phyloP scores from a whole-genome alignment of 1,140 invertebrate genomes.

The Diorhabda sublineata region DNA sequence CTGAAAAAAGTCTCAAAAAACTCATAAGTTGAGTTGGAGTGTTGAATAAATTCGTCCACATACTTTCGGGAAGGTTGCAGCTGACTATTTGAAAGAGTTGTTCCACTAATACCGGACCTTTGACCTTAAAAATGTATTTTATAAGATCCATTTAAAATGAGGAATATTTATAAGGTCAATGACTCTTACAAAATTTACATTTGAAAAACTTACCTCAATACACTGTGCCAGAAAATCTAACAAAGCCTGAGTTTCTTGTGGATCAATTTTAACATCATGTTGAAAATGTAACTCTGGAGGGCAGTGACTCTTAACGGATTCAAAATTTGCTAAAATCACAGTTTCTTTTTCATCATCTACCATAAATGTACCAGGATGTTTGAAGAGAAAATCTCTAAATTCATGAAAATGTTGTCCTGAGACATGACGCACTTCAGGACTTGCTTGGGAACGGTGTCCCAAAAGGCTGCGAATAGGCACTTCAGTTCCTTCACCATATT shows the following conservation, averaged over 20 bases:
- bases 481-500: conserved; percentile 85
- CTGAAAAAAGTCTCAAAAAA: conserved; percentile 84
- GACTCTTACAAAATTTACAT: neutral
- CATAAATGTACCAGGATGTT: conserved; percentile 82
- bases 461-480: conserved; percentile 90
- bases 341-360: conserved; percentile 80
- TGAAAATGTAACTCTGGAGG: conserved; percentile 50
- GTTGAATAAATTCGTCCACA: conserved; percentile 80
- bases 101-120: conserved; percentile 73
- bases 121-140: conserved; percentile 21
- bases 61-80: conserved; percentile 71
- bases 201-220: conserved; percentile 60
- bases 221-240: conserved; percentile 74
- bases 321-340: conserved; percentile 65
- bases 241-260: conserved; percentile 68
- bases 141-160: neutral
- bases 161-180: neutral
- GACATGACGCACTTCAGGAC: conserved; percentile 91
- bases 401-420: conserved; percentile 91
- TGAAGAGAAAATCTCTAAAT: conserved; percentile 84
- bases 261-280: conserved; percentile 75
- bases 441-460: conserved; percentile 88
- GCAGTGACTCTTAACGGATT: conserved; percentile 50
- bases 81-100: conserved; percentile 78
- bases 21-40: conserved; percentile 79